phyloP scores from a whole-genome alignment of 2,113 vertebrate genomes.

The Tupaia tana region DNA sequence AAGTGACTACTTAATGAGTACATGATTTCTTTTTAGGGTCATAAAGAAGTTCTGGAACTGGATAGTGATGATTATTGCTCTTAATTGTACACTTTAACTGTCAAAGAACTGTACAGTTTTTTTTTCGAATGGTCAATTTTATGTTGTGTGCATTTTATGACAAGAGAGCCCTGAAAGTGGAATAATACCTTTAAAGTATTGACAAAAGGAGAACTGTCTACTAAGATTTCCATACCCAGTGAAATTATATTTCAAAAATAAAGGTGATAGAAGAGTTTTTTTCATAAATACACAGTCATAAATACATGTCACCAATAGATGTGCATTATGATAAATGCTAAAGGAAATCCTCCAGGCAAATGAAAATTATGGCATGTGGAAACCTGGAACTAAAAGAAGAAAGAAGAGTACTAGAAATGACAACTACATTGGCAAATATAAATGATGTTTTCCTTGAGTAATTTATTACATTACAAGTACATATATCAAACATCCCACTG shows the following conservation, averaged over 20 bases:
- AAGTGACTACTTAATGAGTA: background rate
- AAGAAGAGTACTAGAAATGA: background rate
- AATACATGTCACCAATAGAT: background rate
- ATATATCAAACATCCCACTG: no score
- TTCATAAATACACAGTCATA: background rate
- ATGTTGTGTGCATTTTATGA: background rate
- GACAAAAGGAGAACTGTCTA: background rate
- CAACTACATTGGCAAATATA: background rate
- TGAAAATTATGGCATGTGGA: background rate
- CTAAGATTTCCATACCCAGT: background rate
- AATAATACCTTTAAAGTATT: background rate
- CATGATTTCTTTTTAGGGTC: background rate
- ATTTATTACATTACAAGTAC: no score
- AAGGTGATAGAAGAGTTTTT: background rate
- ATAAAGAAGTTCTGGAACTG: background rate
- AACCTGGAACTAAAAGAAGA: background rate
- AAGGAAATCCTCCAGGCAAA: background rate
- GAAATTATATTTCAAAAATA: constrained; percentile 13
- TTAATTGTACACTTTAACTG: background rate
- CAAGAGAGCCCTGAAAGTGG: background rate
- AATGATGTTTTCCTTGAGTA: background rate
- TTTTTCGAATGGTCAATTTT: background rate
- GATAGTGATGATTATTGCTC: background rate
- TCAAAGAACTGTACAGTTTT: no score
- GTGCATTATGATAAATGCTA: background rate